Evolutionary conservation across 2,113 vertebrate species (phyloP), one percentile per base, ranked within the genome.

Genomic region (Brachionichthys hirsutus): DNA sequence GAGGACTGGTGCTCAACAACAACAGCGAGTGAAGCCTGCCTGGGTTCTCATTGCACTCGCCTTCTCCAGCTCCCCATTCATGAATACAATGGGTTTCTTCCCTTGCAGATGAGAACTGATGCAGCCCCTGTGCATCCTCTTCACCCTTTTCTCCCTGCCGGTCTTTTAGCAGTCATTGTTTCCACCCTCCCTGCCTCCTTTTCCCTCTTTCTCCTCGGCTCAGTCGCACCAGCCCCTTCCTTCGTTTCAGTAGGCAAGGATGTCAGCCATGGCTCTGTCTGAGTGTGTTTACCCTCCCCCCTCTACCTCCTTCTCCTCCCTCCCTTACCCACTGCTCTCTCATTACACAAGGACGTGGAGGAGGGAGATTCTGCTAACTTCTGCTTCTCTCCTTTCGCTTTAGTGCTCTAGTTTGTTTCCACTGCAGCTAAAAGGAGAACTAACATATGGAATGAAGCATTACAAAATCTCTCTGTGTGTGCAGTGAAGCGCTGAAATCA

Each of bases 221-320:
- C 51, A 43, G 60, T 58, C 54, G 51, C 58, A 58, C 73, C 50
- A 51, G 54, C 62, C 72, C 71, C 67, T 78, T 86, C 72, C 78
- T 85, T 78, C 79, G 24, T 62, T 84, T 82, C 71, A 80, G 63
- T 42, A 61, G 59, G 77, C 45, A 36, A 53, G 78, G 80, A 82
- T 85, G 81, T 78, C 87, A 89, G 86, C 89, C 83, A 84, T 85
- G 75, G 84, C 80, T 88, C 80, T 70, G 82, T 79, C 79, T 77
- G 80, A 78, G 79, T 87, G 73, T 83, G 83, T 84, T 88, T 83
- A 80, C 82, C 88, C 83, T 84, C 84, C 88, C 87, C 89, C 71
- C 67, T 47, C 70, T 8, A 6, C 69, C 46, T 69, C 47, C 47
- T 77, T 73, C 74, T 86, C 71, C 67, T 71, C 69, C 77, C 54